Conservation (phyloP, 2,113 vertebrate species). For the Pandion haliaetus region DNA sequence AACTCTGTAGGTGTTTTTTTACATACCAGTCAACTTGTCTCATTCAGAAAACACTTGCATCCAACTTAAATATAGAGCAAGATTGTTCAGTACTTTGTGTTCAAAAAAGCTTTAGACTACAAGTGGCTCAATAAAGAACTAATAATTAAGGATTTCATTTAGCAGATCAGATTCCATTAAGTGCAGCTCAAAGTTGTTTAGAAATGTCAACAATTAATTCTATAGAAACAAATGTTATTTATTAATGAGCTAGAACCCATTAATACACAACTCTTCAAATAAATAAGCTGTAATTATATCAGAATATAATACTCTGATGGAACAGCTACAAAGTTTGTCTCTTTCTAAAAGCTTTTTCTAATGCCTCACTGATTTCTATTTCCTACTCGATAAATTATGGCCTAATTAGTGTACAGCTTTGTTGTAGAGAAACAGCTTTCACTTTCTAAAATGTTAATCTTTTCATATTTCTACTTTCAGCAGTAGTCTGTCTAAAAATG, state of each 20-base stretch:
- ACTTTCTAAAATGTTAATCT: background rate
- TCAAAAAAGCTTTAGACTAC: background rate
- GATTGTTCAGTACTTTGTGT: background rate
- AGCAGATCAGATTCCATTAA: background rate
- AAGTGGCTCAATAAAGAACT: background rate
- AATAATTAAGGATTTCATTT: constrained; percentile 19
- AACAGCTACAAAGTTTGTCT: background rate
- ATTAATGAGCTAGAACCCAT: constrained; percentile 6
- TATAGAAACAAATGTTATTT: background rate
- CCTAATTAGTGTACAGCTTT: constrained; percentile 16
- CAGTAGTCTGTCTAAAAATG: background rate
- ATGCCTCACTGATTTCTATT: constrained; percentile 16
- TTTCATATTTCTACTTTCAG: background rate
- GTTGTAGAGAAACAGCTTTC: constrained; percentile 8
- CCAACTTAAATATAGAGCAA: background rate
- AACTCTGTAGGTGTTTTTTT: background rate
- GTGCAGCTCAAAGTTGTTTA: constrained; percentile 9
- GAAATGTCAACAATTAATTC: background rate
- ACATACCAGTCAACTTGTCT: background rate
- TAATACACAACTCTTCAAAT: background rate
- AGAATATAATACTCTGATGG: constrained; percentile 8
- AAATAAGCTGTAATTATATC: background rate
- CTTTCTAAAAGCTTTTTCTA: constrained; percentile 23
- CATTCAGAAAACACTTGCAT: background rate
- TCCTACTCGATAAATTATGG: constrained; percentile 33